phyloP scores from a whole-genome alignment of 2,113 vertebrate genomes.

The Apeltes quadracus region DNA sequence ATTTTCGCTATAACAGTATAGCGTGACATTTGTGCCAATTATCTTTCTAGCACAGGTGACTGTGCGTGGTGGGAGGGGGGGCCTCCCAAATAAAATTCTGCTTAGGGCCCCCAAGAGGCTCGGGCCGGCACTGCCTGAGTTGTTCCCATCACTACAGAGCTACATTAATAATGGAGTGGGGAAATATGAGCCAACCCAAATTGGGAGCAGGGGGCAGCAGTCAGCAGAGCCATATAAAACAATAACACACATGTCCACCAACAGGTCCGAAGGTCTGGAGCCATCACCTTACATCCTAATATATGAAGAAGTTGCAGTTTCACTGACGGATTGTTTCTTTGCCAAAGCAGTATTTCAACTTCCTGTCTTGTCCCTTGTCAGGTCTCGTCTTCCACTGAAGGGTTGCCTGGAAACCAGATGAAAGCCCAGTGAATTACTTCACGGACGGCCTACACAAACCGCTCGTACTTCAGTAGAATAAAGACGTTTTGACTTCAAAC shows the following conservation, averaged over 20 bases:
- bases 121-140: too few relatives aligned
- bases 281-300: too few relatives aligned
- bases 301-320: too few relatives aligned
- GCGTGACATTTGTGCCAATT: too few relatives aligned
- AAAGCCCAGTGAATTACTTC: neutral
- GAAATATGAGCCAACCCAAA: neutral
- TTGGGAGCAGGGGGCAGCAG: neutral
- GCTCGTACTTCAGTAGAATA: neutral
- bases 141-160: neutral
- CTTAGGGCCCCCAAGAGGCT: too few relatives aligned
- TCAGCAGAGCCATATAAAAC: neutral
- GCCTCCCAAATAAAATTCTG: too few relatives aligned
- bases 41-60: too few relatives aligned
- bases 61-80: too few relatives aligned
- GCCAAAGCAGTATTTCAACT: neutral
- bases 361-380: neutral
- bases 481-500: neutral
- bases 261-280: neutral
- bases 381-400: neutral
- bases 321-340: neutral
- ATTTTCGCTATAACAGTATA: too few relatives aligned
- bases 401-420: neutral
- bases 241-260: neutral
- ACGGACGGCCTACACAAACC: neutral
- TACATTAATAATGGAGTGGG: neutral